Base-by-base conservation (phyloP, 64 coral and sea anemone genomes). In the Actinia equina region DNA sequence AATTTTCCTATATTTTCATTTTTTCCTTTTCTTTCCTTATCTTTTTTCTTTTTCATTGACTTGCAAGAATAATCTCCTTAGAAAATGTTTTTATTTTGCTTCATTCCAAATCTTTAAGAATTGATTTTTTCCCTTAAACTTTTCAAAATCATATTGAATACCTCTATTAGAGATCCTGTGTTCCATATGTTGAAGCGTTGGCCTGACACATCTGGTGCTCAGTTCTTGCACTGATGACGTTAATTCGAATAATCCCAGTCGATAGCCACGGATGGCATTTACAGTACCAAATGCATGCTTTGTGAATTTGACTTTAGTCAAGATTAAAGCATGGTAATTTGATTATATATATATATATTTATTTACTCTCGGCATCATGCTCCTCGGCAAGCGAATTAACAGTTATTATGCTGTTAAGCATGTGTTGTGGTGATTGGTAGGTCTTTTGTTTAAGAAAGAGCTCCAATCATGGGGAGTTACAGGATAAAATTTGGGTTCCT, bases 131-230 rank as follows among this genome's bases (percentile, higher is more conserved):
- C 23, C 30, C 30, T 1, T 74, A 26, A 74, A 74, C 13, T 74
- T 41, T 74, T 74, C 25, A 74, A 74, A 74, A 74, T 65, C 27
- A 74, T 41, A 74, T 30, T 74, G n/a, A 14, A 25, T 74, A 74
- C 69, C 69, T 74, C 69, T 74, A 6, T 69, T 74, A 74, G 26
- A 74, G 69, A 74, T 74, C 69, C 69, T 74, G n/a, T 74, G 25
- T 74, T 41, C 69, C 62, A 65, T 23, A 37, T 71, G 69, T 3
- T 74, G 69, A 74, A 74, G 20, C 3, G 22, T 16, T 30, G 69
- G n/a, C 41, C 11, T 57, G 55, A 57, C 69, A 25, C 65, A 74
- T 74, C 69, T 74, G n/a, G 27, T 10, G 25, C 14, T 57, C 13
- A 74, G 69, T 26, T 30, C 69, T 74, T 74, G 69, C 26, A 74